phyloP scores from a whole-genome alignment of 64 coral and sea anemone genomes.

The Montipora capricornis region DNA sequence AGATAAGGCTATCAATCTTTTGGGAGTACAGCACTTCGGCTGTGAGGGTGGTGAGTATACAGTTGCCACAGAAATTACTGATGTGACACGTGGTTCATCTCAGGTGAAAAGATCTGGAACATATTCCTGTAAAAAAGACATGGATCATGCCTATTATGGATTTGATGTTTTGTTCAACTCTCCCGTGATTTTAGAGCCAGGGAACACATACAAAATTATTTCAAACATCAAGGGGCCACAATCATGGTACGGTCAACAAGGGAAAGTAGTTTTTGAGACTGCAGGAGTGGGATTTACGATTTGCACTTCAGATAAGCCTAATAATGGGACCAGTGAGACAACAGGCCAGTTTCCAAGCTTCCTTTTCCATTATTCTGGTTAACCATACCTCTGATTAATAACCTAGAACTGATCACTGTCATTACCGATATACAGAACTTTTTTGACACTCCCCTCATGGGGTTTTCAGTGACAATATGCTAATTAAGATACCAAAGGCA shows the following conservation, averaged over 20 bases:
- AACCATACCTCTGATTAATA: too few species aligned
- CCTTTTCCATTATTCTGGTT: not conserved
- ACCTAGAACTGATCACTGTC: not conserved
- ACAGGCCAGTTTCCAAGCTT: not conserved
- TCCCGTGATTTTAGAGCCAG: not conserved
- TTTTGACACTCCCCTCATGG: too few species aligned
- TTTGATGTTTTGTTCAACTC: slow-evolving; percentile 15
- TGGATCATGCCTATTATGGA: not conserved
- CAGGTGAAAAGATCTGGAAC: not conserved
- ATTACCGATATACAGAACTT: too few species aligned
- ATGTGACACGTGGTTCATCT: not conserved
- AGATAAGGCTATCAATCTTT: not conserved
- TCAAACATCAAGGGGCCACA: not conserved
- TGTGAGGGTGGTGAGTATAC: not conserved
- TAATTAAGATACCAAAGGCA: too few species aligned
- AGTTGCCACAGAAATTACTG: not conserved
- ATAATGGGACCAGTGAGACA: not conserved
- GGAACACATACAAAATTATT: not conserved
- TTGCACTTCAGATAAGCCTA: not conserved
- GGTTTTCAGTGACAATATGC: too few species aligned
- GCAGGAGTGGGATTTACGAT: not conserved
- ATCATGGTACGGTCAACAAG: not conserved
- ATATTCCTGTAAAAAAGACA: not conserved
- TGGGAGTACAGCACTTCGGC: slow-evolving; percentile 30
- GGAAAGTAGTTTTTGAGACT: not conserved